Base-by-base conservation (phyloP, 2,888 invertebrate species). In the Nemurella pictetii region DNA sequence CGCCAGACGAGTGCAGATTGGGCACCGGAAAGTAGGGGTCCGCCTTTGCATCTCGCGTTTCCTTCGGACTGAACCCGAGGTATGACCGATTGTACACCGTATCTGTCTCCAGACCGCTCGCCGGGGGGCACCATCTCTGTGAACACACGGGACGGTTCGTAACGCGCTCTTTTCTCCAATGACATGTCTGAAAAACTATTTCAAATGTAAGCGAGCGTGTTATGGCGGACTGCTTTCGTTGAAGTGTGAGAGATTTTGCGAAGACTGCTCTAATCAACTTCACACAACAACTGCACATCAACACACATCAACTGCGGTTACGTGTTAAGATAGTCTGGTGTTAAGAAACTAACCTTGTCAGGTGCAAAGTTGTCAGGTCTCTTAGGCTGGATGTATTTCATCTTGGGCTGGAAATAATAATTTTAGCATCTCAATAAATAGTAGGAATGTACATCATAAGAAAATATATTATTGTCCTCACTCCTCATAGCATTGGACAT, bases 41-140 rank as follows among this genome's bases (percentile, higher is more conserved):
- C 15, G 7, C 27, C 1, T 27, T 36, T 9, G 82, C 82, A 20
- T 78, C 29, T 28, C 12, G 30, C 0, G 29, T 30, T 20, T 28
- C 28, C 5, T 27, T 7, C 0, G 30, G 27, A 29, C 29, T 30
- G 72, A 26, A 26, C 27, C 26, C 36, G 29, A 28, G 27, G 72
- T 82, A 82, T n/a, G 82, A 82, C 9, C 27, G 72, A 20, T n/a
- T 36, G 29, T 82, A 82, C 72, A 82, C 82, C n/a, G 82, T 82
- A 12, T 55, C 55, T 12, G 36, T 26, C 20, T 82, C 82, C 15
- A 82, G 20, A 28, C 30, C 78, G 12, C 28, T 28, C n/a, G 28
- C 30, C n/a, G 78, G 78, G 12, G 78, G 28, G 20, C 55, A 55
- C 55, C 55, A 55, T 20, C 55, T 12, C 55, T 55, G 55, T 12